Conservation (phyloP, 2,113 vertebrate genomes). For the Cyanoliseus patagonus region DNA sequence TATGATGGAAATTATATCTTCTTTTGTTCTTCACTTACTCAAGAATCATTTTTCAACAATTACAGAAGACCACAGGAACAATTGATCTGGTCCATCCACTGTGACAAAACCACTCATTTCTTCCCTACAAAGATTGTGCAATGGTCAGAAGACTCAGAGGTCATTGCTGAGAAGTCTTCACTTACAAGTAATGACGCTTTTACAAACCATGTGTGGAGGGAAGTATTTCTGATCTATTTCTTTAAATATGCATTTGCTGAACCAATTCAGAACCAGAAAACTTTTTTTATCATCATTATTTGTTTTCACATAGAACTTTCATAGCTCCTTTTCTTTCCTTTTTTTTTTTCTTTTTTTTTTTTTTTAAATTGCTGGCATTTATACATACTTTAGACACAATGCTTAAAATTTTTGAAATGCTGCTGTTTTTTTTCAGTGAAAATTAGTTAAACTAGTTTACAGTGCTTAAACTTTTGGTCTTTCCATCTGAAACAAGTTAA, state of each 20-base stretch:
- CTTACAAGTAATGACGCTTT: neutral
- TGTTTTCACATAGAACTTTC: neutral
- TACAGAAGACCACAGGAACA: neutral
- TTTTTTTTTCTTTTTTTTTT: too few species aligned
- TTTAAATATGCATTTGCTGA: neutral
- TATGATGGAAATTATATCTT: neutral
- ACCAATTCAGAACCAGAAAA: neutral
- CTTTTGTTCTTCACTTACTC: neutral
- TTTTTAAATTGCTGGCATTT: neutral
- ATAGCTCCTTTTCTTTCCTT: too few species aligned
- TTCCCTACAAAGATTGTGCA: fast-evolving
- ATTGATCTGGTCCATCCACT: neutral
- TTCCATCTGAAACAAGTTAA: neutral
- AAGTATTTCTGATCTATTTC: neutral
- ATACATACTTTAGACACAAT: neutral
- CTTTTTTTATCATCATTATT: neutral
- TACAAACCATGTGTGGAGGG: fast-evolving
- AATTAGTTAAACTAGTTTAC: neutral
- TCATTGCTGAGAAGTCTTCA: neutral
- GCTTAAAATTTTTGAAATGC: neutral
- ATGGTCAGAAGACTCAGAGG: neutral
- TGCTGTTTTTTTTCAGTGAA: neutral
- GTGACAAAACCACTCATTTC: neutral
- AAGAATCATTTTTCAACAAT: neutral
- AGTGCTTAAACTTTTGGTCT: neutral